Evolutionary conservation across 64 coral and sea anemone species (phyloP), one percentile per base, ranked within the genome.

Genomic region (Dendrophyllia cribrosa): DNA sequence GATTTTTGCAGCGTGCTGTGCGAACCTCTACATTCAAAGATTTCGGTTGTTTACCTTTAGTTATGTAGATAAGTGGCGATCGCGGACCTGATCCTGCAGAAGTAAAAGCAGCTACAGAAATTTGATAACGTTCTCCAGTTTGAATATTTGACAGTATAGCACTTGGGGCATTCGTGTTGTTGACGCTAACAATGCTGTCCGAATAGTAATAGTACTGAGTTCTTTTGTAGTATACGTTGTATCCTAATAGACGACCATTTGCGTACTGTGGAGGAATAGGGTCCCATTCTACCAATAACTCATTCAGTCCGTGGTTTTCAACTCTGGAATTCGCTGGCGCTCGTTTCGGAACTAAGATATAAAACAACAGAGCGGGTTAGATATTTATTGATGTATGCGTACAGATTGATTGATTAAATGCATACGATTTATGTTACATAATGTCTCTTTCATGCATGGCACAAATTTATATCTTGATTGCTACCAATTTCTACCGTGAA

Each of bases 51-150:
- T 78, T 58, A 78, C 75, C 51, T 56, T 78, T 78, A 4, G 51
- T 78, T 22, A 24, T 14, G 9, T 78, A 78, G n/a, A 78, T 2
- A 78, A 51, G 6, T 8, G 75, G 13, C 3, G 75, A 78, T 58
- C 75, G 49, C 3, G 75, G 75, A 4, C 75, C 75, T 10, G 19
- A 6, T 12, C 75, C 75, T 23, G 20, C 51, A 22, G 51, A 55
- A 26, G 75, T 78, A 58, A 78, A 78, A 10, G 75, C 75, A 51
- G 51, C 20, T 14, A 78, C 75, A 9, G 75, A 53, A 78, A 78
- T 78, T 51, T 58, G 49, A 22, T 78, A 78, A 24, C 51, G 51
- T 6, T 24, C 6, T 12, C 75, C 75, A 21, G 51, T 78, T 17
- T 58, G n/a, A 5, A 78, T 24, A 56, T 51, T 51, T 4, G 50